Conservation (phyloP, 2,888 invertebrate species). For the Iselma pallidipennis region DNA sequence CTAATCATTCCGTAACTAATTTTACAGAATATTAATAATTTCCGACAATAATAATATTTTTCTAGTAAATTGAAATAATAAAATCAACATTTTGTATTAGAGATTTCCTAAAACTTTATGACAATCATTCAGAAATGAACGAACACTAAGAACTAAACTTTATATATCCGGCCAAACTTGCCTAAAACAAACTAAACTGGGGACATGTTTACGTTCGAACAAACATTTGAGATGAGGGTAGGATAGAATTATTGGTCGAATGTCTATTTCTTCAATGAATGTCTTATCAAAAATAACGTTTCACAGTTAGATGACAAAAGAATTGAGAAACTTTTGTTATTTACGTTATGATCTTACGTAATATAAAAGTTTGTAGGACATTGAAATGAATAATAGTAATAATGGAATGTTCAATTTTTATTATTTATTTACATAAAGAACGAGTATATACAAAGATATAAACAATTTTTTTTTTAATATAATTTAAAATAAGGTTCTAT, state of each 20-base stretch:
- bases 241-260: slow-evolving; percentile 33
- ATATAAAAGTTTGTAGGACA: background rate
- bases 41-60: too few relatives aligned
- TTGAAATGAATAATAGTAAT: background rate
- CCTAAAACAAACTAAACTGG: slow-evolving; percentile 38
- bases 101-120: background rate
- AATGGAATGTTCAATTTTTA: background rate
- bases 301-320: background rate
- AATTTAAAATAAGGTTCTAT: slow-evolving; percentile 41
- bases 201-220: slow-evolving; percentile 40
- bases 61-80: too few relatives aligned
- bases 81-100: background rate
- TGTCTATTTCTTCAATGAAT: slow-evolving; percentile 20
- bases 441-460: slow-evolving; percentile 50
- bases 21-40: slow-evolving; percentile 2
- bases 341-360: background rate
- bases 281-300: background rate
- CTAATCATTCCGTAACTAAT: background rate
- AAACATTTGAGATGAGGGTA: slow-evolving; percentile 37
- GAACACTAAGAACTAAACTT: slow-evolving; percentile 32
- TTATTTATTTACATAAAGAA: slow-evolving; percentile 40
- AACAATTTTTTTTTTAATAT: slow-evolving; percentile 41
- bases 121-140: slow-evolving; percentile 19
- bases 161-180: slow-evolving; percentile 39
- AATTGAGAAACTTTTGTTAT: background rate